Percentiles rank a stretch among this genome's conserved stretches.
phyloP scores from a whole-genome alignment of 2,113 vertebrate species.

The Chrysochloris asiatica region DNA sequence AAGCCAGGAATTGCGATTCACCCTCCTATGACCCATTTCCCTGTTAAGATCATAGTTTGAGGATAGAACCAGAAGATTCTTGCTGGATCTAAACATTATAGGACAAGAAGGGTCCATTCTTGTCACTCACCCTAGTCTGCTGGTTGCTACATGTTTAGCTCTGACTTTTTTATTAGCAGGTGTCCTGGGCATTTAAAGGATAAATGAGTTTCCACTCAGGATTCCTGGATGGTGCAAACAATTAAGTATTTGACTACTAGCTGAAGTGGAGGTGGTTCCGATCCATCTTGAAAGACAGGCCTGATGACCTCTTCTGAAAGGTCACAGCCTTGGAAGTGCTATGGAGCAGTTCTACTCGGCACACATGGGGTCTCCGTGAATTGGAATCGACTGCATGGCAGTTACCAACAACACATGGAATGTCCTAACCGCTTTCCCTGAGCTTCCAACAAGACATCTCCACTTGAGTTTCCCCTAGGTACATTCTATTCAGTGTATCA shows the following conservation, averaged over 20 bases:
- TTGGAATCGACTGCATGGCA: background rate
- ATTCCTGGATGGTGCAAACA: background rate
- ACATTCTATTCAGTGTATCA: background rate
- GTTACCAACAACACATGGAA: background rate
- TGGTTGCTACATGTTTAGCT: background rate
- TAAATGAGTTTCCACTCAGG: background rate
- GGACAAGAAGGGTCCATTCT: background rate
- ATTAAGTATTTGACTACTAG: background rate
- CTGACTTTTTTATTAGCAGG: background rate
- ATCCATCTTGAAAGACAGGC: background rate
- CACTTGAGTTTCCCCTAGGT: background rate
- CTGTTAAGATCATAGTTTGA: background rate
- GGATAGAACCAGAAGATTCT: background rate
- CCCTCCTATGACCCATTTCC: background rate
- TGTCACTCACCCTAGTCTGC: background rate
- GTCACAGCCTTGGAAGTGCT: background rate
- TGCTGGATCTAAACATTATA: slow-evolving; percentile 13
- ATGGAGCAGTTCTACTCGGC: background rate
- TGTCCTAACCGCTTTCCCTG: background rate
- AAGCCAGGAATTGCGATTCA: background rate
- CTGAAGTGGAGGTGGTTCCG: background rate
- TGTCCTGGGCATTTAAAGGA: slow-evolving; percentile 4
- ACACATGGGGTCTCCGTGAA: background rate
- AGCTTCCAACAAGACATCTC: background rate
- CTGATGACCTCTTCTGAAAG: background rate